Base-by-base conservation (phyloP, 2,888 invertebrate genomes). In the Dicycla oo region DNA sequence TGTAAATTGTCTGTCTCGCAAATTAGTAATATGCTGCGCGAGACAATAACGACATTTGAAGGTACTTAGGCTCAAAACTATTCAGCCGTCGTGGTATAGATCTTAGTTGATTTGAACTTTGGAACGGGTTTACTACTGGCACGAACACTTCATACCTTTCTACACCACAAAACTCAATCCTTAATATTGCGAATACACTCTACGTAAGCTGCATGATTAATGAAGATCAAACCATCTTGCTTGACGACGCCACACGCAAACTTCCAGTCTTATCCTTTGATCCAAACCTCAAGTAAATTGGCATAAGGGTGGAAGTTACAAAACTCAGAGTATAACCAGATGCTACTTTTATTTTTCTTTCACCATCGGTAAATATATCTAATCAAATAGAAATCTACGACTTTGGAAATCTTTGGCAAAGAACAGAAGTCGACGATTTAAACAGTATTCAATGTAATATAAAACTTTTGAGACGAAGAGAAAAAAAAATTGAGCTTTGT, bases 361-460 rank as follows among this genome's bases (percentile, higher is more conserved):
- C 30, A 53, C 63, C 67, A 20, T 6, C 63, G 54, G 61, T 49
- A 68, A 79, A 80, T 65, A 70, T 70, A 60, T 66, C n/a, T 49
- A 72, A 72, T 72, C 80, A 72, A 76, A 76, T 38, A 58, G 8
- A 79, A 57, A 53, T 79, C 30, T 72, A 63, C 57, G 49, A 43
- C 43, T 58, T 58, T 51, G 34, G 8, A 56, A 67, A 65, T 54
- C 30, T 68, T 65, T 70, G 65, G 65, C 49, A 67, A 79, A 79
- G 75, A 79, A 57, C 57, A 75, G 69, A 75, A 66, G 18, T 70
- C 18, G 40, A 64, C 20, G 60, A 71, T 77, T 66, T 73, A 73
- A 73, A 69, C 62, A 69, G 60, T 57, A 53, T 30, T 63, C 47
- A 7, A 64, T 73, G 77, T 80, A 64, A 80, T 77, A 77, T 69